Conservation (phyloP, 2,888 invertebrate species). For the Melitaea athalia region DNA sequence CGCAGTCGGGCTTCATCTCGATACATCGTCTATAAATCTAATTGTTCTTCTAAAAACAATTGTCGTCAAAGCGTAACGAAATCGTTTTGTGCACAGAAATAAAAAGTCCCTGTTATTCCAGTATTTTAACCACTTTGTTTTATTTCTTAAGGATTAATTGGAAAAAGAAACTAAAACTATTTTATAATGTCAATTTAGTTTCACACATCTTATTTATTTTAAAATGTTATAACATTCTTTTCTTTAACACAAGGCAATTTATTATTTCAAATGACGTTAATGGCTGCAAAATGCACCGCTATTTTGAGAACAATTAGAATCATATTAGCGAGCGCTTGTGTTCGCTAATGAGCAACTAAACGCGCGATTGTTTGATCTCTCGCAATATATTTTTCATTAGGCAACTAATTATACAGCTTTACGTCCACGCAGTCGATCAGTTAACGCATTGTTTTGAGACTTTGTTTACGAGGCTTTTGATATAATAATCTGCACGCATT, state of each 20-base stretch:
- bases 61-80: too few relatives aligned
- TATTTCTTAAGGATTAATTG: too few relatives aligned
- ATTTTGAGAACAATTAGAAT: not conserved
- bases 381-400: slow-evolving; percentile 15
- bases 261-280: not conserved
- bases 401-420: slow-evolving; percentile 1
- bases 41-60: too few relatives aligned
- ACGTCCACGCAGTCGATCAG: slow-evolving; percentile 10
- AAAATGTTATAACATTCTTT: not conserved
- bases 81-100: too few relatives aligned
- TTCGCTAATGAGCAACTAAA: slow-evolving; percentile 4
- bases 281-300: not conserved
- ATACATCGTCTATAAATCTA: too few relatives aligned
- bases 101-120: too few relatives aligned
- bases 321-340: not conserved
- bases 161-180: too few relatives aligned
- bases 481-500: not conserved
- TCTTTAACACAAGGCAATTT: not conserved
- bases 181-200: too few relatives aligned
- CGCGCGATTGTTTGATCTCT: slow-evolving; percentile 12
- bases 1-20: too few relatives aligned
- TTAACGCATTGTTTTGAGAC: not conserved
- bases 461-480: slow-evolving; percentile 8
- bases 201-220: too few relatives aligned
- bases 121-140: too few relatives aligned